Evolutionary conservation across 2,888 invertebrate genomes (phyloP).

Genomic region (Auanema sp.): DNA sequence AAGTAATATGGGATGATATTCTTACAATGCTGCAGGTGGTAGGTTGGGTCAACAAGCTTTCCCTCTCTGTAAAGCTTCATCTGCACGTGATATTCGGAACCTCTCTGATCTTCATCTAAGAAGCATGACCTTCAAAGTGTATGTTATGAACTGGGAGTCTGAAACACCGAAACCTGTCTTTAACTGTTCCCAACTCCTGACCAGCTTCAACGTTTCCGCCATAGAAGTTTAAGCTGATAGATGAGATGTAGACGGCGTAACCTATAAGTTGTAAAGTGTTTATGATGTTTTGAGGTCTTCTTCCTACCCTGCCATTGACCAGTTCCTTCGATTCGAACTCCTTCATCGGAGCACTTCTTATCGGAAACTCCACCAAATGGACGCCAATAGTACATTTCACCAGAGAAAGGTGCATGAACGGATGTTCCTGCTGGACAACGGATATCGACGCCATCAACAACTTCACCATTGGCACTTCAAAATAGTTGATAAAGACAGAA

Average conservation of each 20-base stretch:
- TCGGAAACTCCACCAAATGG: slow-evolving; percentile 44
- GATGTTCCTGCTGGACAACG: slow-evolving; percentile 30
- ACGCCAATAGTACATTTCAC: slow-evolving; percentile 51
- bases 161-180: slow-evolving; percentile 21
- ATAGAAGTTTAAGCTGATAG: slow-evolving; percentile 51
- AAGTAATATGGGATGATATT: slow-evolving; percentile 1
- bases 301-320: slow-evolving; percentile 61
- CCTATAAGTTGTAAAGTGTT: slow-evolving; percentile 27
- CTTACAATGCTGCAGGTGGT: slow-evolving; percentile 60
- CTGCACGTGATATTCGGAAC: slow-evolving; percentile 34
- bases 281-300: neutral
- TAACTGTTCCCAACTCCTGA: slow-evolving; percentile 43
- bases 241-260: slow-evolving; percentile 58
- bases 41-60: slow-evolving; percentile 57
- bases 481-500: neutral
- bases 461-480: slow-evolving; percentile 41
- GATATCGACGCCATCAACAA: slow-evolving; percentile 47
- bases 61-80: slow-evolving; percentile 49
- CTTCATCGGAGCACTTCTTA: slow-evolving; percentile 57
- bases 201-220: slow-evolving; percentile 57
- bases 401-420: slow-evolving; percentile 56
- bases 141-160: neutral
- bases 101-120: slow-evolving; percentile 26
- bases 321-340: slow-evolving; percentile 59
- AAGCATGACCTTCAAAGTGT: slow-evolving; percentile 22